A percentile compares a stretch with the other conserved stretches of the same genome.
Evolutionary conservation across 2,888 invertebrate genomes (phyloP).

Genomic region (Hydroisotoma schaefferi): DNA sequence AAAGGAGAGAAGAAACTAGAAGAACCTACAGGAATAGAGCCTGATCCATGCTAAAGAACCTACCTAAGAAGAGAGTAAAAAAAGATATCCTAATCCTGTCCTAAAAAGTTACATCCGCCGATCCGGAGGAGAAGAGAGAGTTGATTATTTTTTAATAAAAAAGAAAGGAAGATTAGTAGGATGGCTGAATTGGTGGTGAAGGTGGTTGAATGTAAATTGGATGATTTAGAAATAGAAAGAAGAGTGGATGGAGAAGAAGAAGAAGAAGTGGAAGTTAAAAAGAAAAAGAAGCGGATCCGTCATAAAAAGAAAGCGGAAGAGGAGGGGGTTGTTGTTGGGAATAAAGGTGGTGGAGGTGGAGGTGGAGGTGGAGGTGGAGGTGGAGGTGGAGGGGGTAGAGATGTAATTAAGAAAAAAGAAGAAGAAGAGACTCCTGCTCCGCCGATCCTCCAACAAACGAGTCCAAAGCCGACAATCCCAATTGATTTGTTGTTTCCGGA

Average conservation of each 20-base stretch:
- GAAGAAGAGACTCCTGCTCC: too few relatives aligned
- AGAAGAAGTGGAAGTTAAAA: constrained; percentile 22
- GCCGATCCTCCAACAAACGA: constrained; percentile 14
- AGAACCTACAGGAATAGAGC: too few relatives aligned
- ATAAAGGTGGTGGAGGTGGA: background rate
- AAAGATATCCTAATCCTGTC: too few relatives aligned
- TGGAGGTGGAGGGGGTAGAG: background rate
- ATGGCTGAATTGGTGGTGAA: constrained; percentile 8
- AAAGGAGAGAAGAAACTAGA: too few relatives aligned
- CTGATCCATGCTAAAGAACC: too few relatives aligned
- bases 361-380: background rate
- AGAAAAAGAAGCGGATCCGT: constrained; percentile 47
- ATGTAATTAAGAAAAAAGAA: background rate
- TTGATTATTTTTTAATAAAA: too few relatives aligned
- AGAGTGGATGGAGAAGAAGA: constrained; percentile 43
- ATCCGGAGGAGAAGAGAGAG: too few relatives aligned
- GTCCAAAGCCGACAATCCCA: constrained; percentile 23
- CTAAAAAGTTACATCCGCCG: too few relatives aligned
- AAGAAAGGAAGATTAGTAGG: too few relatives aligned
- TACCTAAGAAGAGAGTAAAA: too few relatives aligned
- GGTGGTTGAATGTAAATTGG: constrained; percentile 28
- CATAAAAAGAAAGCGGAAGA: constrained; percentile 67
- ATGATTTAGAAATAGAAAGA: constrained; percentile 4
- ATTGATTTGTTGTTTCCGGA: constrained; percentile 19
- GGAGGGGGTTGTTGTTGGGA: constrained; percentile 14